phyloP scores from a whole-genome alignment of 2,888 invertebrate species.

The Chrysolina americana region DNA sequence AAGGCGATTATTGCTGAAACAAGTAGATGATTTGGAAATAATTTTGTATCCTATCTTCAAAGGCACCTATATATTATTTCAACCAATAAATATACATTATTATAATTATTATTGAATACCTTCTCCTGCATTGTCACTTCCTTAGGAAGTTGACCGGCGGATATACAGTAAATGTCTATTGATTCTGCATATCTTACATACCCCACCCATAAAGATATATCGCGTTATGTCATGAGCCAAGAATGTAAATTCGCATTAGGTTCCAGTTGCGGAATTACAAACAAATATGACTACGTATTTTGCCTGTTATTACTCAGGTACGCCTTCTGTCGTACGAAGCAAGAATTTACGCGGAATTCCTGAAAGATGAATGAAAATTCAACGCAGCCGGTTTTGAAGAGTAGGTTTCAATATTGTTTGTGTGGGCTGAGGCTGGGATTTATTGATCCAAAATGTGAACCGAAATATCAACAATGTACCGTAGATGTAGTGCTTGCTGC shows the following conservation, averaged over 20 bases:
- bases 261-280: neutral
- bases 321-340: neutral
- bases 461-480: too few relatives aligned
- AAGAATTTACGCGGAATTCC: slow-evolving; percentile 10
- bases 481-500: too few relatives aligned
- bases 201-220: slow-evolving; percentile 2
- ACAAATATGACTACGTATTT: slow-evolving; percentile 16
- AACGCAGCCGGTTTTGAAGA: too few relatives aligned
- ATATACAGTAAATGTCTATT: slow-evolving; percentile 19
- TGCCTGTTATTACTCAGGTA: slow-evolving; percentile 12
- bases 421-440: too few relatives aligned
- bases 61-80: too few relatives aligned
- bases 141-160: slow-evolving; percentile 15
- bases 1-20: too few relatives aligned
- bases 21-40: too few relatives aligned
- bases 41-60: too few relatives aligned
- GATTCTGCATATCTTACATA: slow-evolving; percentile 19
- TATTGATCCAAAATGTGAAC: too few relatives aligned
- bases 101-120: neutral
- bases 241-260: slow-evolving; percentile 17
- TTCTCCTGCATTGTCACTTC: slow-evolving; percentile 7
- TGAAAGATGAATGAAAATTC: neutral
- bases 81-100: too few relatives aligned
- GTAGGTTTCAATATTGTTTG: too few relatives aligned
- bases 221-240: slow-evolving; percentile 15